Conservation (phyloP, 2,888 invertebrate genomes). For the Pandemis heparana region DNA sequence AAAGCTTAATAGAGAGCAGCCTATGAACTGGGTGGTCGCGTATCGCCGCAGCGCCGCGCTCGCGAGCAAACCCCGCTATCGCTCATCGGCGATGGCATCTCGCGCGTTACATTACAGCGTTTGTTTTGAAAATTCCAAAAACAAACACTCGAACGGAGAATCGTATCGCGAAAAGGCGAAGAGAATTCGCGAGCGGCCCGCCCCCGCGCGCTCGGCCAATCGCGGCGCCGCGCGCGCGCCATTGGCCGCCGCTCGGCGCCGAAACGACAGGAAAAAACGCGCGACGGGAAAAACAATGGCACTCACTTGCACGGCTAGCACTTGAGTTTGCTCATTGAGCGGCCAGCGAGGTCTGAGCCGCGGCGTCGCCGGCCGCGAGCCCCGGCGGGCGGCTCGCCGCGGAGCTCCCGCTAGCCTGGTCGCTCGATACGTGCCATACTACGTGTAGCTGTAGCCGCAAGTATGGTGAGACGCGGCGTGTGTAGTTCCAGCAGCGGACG, state of each 20-base stretch:
- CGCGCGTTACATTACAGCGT: conserved; percentile 24
- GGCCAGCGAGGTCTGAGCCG: conserved; percentile 52
- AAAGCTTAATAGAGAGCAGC: background rate
- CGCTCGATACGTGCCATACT: background rate
- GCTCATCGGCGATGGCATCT: conserved; percentile 31
- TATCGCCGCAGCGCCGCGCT: background rate
- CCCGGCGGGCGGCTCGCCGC: background rate
- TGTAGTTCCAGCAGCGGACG: conserved; percentile 29
- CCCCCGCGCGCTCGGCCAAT: conserved; percentile 70
- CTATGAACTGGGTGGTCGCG: background rate
- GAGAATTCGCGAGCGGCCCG: conserved; percentile 62
- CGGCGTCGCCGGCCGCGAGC: conserved; percentile 9
- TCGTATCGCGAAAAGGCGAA: conserved; percentile 64
- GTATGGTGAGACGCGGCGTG: conserved; percentile 17
- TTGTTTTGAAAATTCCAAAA: conserved; percentile 64
- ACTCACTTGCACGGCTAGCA: conserved; percentile 65
- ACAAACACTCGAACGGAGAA: conserved; percentile 56
- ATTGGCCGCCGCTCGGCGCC: conserved; percentile 65
- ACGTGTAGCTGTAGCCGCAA: conserved; percentile 18
- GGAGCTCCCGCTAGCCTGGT: conserved; percentile 15
- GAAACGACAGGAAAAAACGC: conserved; percentile 67
- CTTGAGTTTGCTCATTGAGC: conserved; percentile 62
- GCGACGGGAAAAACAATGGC: conserved; percentile 78
- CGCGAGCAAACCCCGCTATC: conserved; percentile 24
- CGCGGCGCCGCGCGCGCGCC: conserved; percentile 54